Conservation (phyloP, 2,888 invertebrate species). For the Hylaea fasciaria region DNA sequence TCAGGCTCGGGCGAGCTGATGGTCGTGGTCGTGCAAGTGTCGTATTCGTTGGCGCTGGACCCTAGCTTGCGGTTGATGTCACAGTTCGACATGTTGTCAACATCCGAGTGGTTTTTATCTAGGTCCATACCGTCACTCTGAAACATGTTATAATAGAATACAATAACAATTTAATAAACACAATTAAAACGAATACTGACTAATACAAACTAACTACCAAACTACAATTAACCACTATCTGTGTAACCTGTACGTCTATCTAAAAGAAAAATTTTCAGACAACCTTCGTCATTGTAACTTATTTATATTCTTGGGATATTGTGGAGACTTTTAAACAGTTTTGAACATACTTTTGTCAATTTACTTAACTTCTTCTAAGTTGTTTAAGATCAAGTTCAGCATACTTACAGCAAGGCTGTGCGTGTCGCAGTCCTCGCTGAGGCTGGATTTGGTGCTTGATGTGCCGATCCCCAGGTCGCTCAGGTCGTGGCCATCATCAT, state of each 20-base stretch:
- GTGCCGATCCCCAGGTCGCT: slow-evolving; percentile 92
- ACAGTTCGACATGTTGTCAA: slow-evolving; percentile 79
- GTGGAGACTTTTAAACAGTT: too few species aligned
- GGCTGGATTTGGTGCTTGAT: slow-evolving; percentile 87
- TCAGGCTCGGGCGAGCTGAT: slow-evolving; percentile 89
- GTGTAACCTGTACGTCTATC: too few species aligned
- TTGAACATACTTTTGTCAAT: too few species aligned
- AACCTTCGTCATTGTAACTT: too few species aligned
- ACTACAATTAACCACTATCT: too few species aligned
- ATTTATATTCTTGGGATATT: too few species aligned
- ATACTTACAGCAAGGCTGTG: slow-evolving; percentile 86
- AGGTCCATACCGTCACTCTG: slow-evolving; percentile 87
- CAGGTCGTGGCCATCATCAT: slow-evolving; percentile 93
- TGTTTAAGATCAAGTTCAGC: not conserved
- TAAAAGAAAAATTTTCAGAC: too few species aligned
- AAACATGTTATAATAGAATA: slow-evolving; percentile 15
- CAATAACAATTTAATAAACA: not conserved
- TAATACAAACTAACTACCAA: too few species aligned
- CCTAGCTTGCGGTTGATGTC: slow-evolving; percentile 78
- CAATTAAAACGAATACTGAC: too few species aligned
- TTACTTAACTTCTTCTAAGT: too few species aligned
- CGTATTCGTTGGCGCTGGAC: slow-evolving; percentile 86
- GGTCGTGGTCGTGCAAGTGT: slow-evolving; percentile 88
- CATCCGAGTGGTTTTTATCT: slow-evolving; percentile 82
- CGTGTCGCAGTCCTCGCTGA: slow-evolving; percentile 87